These are phyloP conservation scores for Rhopilema esculentum DNA, from an alignment of 30 jellyfish, hydroid and myxozoan species.

Conservation along the genomic window DNA sequence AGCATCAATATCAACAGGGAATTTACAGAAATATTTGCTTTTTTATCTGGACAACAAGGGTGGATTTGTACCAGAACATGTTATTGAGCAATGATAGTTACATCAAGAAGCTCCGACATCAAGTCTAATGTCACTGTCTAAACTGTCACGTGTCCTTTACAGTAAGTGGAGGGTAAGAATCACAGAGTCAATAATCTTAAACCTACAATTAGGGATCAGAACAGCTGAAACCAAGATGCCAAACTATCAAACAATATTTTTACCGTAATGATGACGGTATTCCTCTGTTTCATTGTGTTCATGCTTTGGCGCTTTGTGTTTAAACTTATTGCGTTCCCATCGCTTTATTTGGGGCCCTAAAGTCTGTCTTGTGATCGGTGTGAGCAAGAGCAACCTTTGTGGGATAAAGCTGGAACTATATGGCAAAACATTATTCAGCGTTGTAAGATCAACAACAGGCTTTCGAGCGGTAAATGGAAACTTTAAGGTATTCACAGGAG, in stretches of 20 bases:
- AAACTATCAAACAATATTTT: neutral
- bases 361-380: neutral
- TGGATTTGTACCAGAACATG: too few relatives aligned
- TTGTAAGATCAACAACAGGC: slow-evolving; percentile 19
- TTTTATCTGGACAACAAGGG: too few relatives aligned
- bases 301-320: slow-evolving; percentile 11
- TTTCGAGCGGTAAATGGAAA: neutral
- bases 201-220: too few relatives aligned
- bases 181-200: too few relatives aligned
- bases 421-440: slow-evolving; percentile 2
- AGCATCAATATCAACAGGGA: too few relatives aligned
- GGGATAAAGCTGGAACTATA: slow-evolving; percentile 6
- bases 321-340: slow-evolving; percentile 55
- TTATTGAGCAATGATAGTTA: too few relatives aligned
- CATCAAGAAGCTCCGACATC: too few relatives aligned
- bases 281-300: slow-evolving; percentile 40
- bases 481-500: neutral
- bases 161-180: too few relatives aligned
- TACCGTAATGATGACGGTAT: slow-evolving; percentile 36
- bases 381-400: slow-evolving; percentile 4
- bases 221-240: too few relatives aligned
- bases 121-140: too few relatives aligned
- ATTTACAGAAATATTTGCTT: too few relatives aligned
- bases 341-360: slow-evolving; percentile 36
- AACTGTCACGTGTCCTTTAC: too few relatives aligned